Evolutionary conservation across 2,113 vertebrate species (phyloP), one percentile per base, ranked within the genome.

Genomic region (Antechinus stuartii): DNA sequence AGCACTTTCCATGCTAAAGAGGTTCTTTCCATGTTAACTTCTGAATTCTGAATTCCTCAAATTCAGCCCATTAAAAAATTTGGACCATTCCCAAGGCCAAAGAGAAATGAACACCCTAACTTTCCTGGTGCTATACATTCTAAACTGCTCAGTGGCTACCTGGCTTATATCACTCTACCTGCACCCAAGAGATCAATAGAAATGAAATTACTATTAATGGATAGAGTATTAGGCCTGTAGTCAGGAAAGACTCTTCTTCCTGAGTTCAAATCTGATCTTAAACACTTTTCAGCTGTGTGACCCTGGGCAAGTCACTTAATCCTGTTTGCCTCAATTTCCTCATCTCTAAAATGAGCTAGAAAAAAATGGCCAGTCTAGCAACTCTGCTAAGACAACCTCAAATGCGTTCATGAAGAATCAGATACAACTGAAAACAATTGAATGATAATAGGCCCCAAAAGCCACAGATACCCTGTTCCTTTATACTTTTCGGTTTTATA

Each of bases 401-500:
- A 61, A 61, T 61, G 26, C 8, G 25, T 6, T 61, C 61, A 68
- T 35, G 30, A 68, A 14, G 27, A 68, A 0, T 68, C 3, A 3
- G 30, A 68, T 30, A 35, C 3, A 16, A 14, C 27, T 35, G 30
- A 68, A 68, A 68, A 68, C 3, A 68, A 14, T 3, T 16, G 12
- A 68, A 68, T 30, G 10, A 55, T 23, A 35, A 23, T 42, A 42
- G 35, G 42, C 35, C 68, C n/a, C 7, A 84, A 84, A 84, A 23
- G n/a, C 11, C 68, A 42, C 68, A 84, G 68, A 84, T n/a, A 84
- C 6, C 68, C 68, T 84, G 1, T 1, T 90, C 35, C 49, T 93
- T 93, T 94, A 27, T 94, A 95, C 92, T 25, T 92, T 93, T 27
- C 27, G 27, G 93, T 54, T 54, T 10, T 89, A 52, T 54, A 54